Evolutionary conservation across 2,888 invertebrate species (phyloP).

Genomic region (Caenorhabditis sinica): DNA sequence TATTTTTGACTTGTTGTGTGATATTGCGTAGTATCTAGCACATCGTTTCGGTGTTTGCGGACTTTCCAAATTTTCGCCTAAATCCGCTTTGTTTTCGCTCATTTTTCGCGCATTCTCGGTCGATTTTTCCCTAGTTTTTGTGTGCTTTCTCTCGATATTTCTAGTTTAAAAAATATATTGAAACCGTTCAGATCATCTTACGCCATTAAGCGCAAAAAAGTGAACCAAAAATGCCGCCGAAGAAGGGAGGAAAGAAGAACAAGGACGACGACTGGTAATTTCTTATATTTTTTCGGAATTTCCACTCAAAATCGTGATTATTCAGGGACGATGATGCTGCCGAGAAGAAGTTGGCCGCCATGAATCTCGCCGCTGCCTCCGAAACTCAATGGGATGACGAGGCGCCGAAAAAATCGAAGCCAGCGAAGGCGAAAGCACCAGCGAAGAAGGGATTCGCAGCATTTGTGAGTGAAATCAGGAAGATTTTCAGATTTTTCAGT

Average conservation of each 20-base stretch:
- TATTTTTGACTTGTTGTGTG: background rate
- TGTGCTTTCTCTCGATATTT: background rate
- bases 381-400: slow-evolving; percentile 72
- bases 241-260: slow-evolving; percentile 76
- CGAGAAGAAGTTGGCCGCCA: slow-evolving; percentile 69
- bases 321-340: slow-evolving; percentile 77
- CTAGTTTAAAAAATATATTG: background rate
- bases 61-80: slow-evolving; percentile 32
- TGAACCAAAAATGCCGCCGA: slow-evolving; percentile 75
- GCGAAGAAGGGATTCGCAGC: slow-evolving; percentile 63
- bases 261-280: slow-evolving; percentile 76
- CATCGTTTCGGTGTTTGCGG: slow-evolving; percentile 27
- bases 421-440: slow-evolving; percentile 49
- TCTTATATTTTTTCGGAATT: background rate
- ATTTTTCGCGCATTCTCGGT: slow-evolving; percentile 18
- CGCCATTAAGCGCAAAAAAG: slow-evolving; percentile 35
- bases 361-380: slow-evolving; percentile 63
- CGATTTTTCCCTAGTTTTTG: slow-evolving; percentile 9
- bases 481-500: background rate
- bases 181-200: slow-evolving; percentile 16
- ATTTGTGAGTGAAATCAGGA: slow-evolving; percentile 45
- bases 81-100: slow-evolving; percentile 3
- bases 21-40: slow-evolving; percentile 8
- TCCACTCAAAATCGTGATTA: background rate
- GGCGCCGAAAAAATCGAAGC: slow-evolving; percentile 57